A percentile compares a stretch with the other conserved stretches of the same genome.
Conservation (phyloP, 2,113 vertebrate species). For the Myxocyprinus asiaticus region DNA sequence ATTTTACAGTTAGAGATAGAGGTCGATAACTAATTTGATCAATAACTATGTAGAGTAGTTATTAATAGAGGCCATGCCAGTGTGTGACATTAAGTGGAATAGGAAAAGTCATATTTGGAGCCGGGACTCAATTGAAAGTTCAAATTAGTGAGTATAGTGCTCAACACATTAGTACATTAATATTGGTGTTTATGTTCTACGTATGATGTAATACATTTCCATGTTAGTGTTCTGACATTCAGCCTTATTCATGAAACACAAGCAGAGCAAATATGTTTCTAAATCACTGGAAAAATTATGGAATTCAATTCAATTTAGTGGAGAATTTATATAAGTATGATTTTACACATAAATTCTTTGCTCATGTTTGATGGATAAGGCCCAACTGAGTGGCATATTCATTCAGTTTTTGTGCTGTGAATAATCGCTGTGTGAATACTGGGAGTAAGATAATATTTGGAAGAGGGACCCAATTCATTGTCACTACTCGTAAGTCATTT, state of each 20-base stretch:
- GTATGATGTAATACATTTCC: neutral
- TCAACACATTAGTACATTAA: neutral
- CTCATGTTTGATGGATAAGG: no score
- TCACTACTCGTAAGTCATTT: slow-evolving; percentile 44
- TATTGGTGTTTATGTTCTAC: neutral
- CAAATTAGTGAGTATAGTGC: slow-evolving; percentile 47
- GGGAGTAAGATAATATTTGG: slow-evolving; percentile 38
- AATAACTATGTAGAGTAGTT: no score
- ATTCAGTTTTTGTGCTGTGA: slow-evolving; percentile 35
- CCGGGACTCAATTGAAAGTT: slow-evolving; percentile 37
- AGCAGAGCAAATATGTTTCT: no score
- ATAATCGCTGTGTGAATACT: slow-evolving; percentile 28
- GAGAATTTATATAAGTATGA: no score
- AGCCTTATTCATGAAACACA: no score
- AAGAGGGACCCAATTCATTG: slow-evolving; percentile 23
- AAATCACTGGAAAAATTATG: no score
- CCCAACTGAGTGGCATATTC: neutral
- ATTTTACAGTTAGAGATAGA: no score
- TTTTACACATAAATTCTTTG: no score
- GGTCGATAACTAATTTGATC: no score
- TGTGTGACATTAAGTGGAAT: slow-evolving; percentile 37
- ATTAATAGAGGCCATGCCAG: slow-evolving; percentile 1
- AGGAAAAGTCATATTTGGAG: slow-evolving; percentile 37
- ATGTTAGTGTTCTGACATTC: neutral
- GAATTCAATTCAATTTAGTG: no score